Evolutionary conservation across 2,888 invertebrate genomes (phyloP).

Genomic region (Chironomus riparius): DNA sequence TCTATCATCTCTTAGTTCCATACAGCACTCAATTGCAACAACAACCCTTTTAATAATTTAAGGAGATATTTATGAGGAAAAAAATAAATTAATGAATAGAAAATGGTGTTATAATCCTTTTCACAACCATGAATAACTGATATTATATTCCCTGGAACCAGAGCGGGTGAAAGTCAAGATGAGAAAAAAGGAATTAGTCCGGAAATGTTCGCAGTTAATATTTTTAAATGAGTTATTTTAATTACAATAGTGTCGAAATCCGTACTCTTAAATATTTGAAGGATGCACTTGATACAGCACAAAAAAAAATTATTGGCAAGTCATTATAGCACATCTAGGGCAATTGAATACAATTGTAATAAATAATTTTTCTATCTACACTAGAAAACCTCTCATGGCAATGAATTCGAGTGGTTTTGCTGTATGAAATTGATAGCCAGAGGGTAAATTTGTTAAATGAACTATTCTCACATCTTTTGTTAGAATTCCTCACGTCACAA

Average conservation of each 20-base stretch:
- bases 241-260: background rate
- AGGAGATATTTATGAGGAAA: background rate
- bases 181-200: background rate
- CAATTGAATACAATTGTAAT: background rate
- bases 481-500: background rate
- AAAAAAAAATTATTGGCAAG: background rate
- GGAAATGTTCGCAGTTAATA: background rate
- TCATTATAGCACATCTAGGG: background rate
- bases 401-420: slow-evolving; percentile 18
- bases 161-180: background rate
- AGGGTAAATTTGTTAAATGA: slow-evolving; percentile 21
- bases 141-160: background rate
- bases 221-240: background rate
- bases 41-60: slow-evolving; percentile 16
- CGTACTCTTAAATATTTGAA: too few species aligned
- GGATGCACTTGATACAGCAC: background rate
- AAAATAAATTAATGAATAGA: slow-evolving; percentile 23
- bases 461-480: background rate
- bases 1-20: background rate
- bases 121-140: slow-evolving; percentile 24
- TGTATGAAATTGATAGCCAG: slow-evolving; percentile 20
- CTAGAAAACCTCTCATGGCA: background rate
- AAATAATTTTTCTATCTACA: too few species aligned
- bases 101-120: slow-evolving; percentile 23
- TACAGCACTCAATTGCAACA: background rate